Conservation (phyloP, 1,140 invertebrate genomes). For the Ceratitis capitata region DNA sequence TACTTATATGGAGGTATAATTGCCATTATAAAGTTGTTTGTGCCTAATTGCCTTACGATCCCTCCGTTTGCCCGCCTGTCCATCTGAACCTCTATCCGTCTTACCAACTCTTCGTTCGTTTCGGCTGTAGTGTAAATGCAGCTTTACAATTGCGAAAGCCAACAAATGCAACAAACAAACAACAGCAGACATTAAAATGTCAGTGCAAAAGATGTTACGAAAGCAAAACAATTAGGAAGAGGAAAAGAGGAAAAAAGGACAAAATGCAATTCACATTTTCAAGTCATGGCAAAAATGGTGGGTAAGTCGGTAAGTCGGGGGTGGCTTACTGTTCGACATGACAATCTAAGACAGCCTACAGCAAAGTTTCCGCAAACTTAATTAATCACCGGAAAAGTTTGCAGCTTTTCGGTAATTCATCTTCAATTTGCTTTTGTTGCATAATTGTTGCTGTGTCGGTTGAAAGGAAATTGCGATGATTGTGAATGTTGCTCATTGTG, state of each 20-base stretch:
- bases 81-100: too few relatives aligned
- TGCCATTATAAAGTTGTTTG: conserved; percentile 36
- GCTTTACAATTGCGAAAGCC: conserved; percentile 21
- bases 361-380: conserved; percentile 35
- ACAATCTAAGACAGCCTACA: conserved; percentile 32
- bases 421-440: conserved; percentile 20
- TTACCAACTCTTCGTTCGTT: conserved; percentile 5
- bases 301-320: conserved; percentile 11
- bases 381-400: conserved; percentile 38
- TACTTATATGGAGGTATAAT: neutral
- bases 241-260: conserved; percentile 1
- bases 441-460: conserved; percentile 1
- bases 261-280: conserved; percentile 13
- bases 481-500: too few relatives aligned
- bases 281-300: conserved; percentile 13
- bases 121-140: conserved; percentile 20
- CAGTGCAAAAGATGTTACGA: conserved; percentile 26
- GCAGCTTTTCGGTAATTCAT: conserved; percentile 36
- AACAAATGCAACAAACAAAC: conserved; percentile 15
- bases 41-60: conserved; percentile 29
- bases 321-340: conserved; percentile 26
- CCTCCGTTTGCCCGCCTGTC: too few relatives aligned
- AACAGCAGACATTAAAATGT: conserved; percentile 34
- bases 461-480: too few relatives aligned
- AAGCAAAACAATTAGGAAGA: conserved; percentile 29